phyloP scores from a whole-genome alignment of 1,140 invertebrate genomes.

The Ooceraea biroi region DNA sequence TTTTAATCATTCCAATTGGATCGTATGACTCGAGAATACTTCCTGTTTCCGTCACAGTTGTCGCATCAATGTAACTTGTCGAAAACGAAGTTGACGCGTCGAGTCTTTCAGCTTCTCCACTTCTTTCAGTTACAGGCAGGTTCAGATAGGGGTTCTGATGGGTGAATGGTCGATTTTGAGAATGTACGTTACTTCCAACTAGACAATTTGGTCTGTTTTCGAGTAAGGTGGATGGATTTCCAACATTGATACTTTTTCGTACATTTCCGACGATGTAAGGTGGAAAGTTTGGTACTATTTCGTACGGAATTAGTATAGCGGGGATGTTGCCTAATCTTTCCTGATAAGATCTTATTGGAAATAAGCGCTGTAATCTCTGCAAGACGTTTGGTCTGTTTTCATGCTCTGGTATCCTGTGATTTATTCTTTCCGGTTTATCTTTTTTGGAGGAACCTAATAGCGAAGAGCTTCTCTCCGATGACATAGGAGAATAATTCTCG shows the following conservation, averaged over 20 bases:
- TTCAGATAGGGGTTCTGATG: not conserved
- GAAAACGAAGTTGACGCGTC: conserved; percentile 2
- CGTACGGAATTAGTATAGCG: conserved; percentile 1
- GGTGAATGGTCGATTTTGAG: not conserved
- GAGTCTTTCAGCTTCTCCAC: not conserved
- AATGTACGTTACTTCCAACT: not conserved
- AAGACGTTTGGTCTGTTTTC: not conserved
- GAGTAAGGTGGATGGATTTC: conserved; percentile 6
- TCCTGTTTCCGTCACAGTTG: not conserved
- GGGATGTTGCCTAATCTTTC: not conserved
- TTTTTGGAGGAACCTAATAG: not conserved
- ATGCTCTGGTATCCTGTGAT: not conserved
- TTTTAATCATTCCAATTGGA: not conserved
- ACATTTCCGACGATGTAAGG: not conserved
- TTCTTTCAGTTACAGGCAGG: not conserved
- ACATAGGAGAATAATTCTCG: not conserved
- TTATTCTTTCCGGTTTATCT: not conserved
- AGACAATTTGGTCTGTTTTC: not conserved
- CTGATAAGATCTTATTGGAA: conserved; percentile 13
- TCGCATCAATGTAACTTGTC: not conserved
- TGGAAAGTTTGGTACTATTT: not conserved
- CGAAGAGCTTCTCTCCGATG: not conserved
- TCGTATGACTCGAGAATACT: not conserved
- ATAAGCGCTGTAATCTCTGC: not conserved
- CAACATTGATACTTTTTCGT: not conserved